Conservation (phyloP, 2,113 vertebrate genomes). For the Thunnus thynnus region DNA sequence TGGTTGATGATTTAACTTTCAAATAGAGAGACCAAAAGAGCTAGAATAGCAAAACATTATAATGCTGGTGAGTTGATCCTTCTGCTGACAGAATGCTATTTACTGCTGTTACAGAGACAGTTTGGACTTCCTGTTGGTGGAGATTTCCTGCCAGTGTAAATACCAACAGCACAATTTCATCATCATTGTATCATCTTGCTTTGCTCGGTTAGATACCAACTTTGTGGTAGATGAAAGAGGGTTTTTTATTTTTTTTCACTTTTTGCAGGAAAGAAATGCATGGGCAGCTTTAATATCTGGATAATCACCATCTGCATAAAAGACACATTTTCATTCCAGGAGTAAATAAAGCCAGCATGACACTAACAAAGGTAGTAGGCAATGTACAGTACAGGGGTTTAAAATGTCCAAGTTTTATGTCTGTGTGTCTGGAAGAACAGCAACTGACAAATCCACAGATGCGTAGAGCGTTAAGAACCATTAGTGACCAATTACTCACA, state of each 20-base stretch:
- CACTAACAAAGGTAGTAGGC: neutral
- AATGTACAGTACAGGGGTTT: neutral
- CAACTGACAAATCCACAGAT: conserved; percentile 16
- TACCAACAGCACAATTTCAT: conserved; percentile 6
- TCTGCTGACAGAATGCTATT: neutral
- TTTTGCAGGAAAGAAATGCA: neutral
- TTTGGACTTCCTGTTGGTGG: conserved; percentile 28
- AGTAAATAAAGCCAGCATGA: neutral
- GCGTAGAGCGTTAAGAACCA: neutral
- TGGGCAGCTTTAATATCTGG: neutral
- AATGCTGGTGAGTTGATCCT: neutral
- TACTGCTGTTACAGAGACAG: conserved; percentile 1
- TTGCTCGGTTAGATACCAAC: neutral
- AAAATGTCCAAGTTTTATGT: neutral
- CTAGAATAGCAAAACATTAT: neutral
- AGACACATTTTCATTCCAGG: neutral
- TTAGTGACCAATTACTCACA: neutral
- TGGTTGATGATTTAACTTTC: neutral
- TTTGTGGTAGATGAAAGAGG: neutral
- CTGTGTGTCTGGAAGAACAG: neutral
- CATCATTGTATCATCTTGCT: conserved; percentile 10
- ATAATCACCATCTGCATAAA: neutral
- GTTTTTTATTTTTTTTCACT: neutral
- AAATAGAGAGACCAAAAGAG: neutral
- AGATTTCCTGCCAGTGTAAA: conserved; percentile 11